A percentile compares a stretch with the other conserved stretches of the same genome.
Conservation (phyloP, 2,888 invertebrate genomes). For the Prosopocoilus inquinatus region DNA sequence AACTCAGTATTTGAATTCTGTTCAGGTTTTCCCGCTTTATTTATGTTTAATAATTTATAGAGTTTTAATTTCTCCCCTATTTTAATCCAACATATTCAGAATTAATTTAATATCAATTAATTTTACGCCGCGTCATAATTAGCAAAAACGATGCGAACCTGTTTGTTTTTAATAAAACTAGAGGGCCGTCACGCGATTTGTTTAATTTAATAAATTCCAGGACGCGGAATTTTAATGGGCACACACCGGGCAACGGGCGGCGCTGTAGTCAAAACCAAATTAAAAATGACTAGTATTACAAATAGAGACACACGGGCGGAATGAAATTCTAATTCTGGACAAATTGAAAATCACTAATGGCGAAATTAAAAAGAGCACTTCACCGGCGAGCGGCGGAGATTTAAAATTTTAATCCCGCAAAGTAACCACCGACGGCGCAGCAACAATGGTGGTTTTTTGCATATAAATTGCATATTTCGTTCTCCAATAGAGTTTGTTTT, state of each 20-base stretch:
- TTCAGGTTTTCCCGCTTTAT: too few species aligned
- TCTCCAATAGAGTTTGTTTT: slow-evolving; percentile 21
- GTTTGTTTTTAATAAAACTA: too few species aligned
- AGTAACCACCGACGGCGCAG: slow-evolving; percentile 18
- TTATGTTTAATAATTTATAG: too few species aligned
- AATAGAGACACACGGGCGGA: background rate
- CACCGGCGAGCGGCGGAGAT: slow-evolving; percentile 4
- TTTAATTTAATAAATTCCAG: too few species aligned
- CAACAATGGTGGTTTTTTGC: slow-evolving; percentile 27
- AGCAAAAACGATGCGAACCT: too few species aligned
- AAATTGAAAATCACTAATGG: slow-evolving; percentile 4
- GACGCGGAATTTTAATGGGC: too few species aligned
- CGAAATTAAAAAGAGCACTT: background rate
- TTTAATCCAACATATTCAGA: too few species aligned
- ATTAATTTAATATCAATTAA: too few species aligned
- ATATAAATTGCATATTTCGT: slow-evolving; percentile 34
- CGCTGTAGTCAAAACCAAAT: background rate
- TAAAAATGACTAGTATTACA: background rate
- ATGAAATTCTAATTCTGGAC: background rate
- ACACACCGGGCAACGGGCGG: background rate
- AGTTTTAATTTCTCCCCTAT: too few species aligned
- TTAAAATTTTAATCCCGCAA: slow-evolving; percentile 26
- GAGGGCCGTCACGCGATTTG: too few species aligned
- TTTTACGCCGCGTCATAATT: too few species aligned
- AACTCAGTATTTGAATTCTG: too few species aligned